phyloP scores from a whole-genome alignment of 2,113 vertebrate genomes.

The Numida meleagris region DNA sequence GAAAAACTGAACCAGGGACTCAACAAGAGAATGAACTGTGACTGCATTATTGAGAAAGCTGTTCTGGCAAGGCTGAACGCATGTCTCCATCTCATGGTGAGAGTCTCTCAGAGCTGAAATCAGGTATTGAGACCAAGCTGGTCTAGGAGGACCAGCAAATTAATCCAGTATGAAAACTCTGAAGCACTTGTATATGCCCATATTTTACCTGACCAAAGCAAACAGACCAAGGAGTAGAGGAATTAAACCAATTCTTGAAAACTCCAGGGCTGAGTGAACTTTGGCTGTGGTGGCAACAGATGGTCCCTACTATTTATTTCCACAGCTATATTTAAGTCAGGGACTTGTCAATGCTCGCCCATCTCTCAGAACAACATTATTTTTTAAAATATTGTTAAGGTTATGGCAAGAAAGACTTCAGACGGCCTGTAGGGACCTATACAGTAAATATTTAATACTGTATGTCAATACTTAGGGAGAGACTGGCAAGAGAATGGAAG shows the following conservation, averaged over 20 bases:
- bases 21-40: not conserved
- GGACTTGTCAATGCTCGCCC: not conserved
- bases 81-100: not conserved
- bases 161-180: not conserved
- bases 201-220: not conserved
- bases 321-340: not conserved
- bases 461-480: not conserved
- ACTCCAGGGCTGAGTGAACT: not conserved
- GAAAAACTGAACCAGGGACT: conserved; percentile 15
- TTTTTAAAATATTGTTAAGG: not conserved
- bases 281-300: not conserved
- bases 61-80: not conserved
- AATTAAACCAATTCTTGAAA: not conserved
- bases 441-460: not conserved
- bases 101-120: not conserved
- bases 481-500: not conserved
- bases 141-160: not conserved
- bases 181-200: not conserved
- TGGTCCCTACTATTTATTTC: not conserved
- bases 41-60: conserved; percentile 21
- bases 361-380: not conserved
- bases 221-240: not conserved
- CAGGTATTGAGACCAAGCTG: not conserved
- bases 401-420: not conserved
- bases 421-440: not conserved